A percentile compares a stretch with the other conserved stretches of the same genome.
phyloP scores from a whole-genome alignment of 2,888 invertebrate genomes.

The Tuberolachnus salignus region DNA sequence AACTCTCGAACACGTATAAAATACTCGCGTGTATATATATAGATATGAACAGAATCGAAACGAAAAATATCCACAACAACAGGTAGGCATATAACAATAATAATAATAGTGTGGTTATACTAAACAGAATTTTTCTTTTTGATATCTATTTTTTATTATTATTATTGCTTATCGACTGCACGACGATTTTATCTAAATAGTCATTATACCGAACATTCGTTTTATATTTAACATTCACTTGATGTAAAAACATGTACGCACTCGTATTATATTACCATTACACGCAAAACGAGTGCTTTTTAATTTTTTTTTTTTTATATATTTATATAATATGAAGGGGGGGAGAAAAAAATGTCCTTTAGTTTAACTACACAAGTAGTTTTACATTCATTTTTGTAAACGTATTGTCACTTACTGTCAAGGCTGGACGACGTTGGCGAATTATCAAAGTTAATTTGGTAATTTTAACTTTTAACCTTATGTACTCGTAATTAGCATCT shows the following conservation, averaged over 20 bases:
- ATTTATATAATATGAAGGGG: neutral
- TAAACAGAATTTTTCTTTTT: neutral
- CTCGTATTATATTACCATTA: neutral
- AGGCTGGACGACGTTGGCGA: too few species aligned
- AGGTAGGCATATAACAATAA: neutral
- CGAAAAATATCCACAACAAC: too few species aligned
- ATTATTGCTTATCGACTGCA: neutral
- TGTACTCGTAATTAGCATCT: too few species aligned
- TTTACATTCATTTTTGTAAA: neutral
- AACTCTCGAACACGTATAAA: too few species aligned
- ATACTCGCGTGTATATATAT: too few species aligned
- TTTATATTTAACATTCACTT: conserved; percentile 23
- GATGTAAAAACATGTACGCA: neutral
- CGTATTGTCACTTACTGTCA: too few species aligned
- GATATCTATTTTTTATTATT: neutral
- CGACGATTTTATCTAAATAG: conserved; percentile 19
- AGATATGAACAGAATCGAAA: too few species aligned
- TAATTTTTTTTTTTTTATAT: neutral
- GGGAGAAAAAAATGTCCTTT: too few species aligned
- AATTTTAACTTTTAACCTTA: too few species aligned
- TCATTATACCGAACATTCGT: neutral
- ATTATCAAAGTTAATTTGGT: too few species aligned
- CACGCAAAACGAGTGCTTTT: neutral
- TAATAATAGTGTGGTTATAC: neutral
- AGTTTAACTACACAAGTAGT: neutral